A percentile compares a stretch with the other conserved stretches of the same genome.
Conservation (phyloP, 1,140 invertebrate genomes). For the Cherax quadricarinatus region DNA sequence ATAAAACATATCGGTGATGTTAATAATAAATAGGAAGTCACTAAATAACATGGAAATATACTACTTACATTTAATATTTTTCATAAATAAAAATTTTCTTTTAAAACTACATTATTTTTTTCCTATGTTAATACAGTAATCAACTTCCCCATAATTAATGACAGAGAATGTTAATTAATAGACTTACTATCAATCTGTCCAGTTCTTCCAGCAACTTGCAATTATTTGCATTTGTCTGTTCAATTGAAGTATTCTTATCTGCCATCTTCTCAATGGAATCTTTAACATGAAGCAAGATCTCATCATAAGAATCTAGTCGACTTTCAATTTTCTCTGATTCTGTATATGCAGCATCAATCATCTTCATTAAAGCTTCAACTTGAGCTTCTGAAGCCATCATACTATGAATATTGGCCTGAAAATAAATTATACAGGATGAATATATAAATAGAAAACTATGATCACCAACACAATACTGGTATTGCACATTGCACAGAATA, state of each 20-base stretch:
- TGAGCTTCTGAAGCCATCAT: conserved; percentile 89
- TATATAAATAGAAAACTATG: background rate
- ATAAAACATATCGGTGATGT: too few relatives aligned
- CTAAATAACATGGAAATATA: too few relatives aligned
- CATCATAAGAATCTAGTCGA: conserved; percentile 86
- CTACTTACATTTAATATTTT: too few relatives aligned
- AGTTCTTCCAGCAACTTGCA: conserved; percentile 87
- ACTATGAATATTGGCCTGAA: conserved; percentile 89
- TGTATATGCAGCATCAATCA: conserved; percentile 87
- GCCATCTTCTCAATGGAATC: conserved; percentile 93
- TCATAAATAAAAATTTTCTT: too few relatives aligned
- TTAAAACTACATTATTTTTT: too few relatives aligned
- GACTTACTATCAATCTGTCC: conserved; percentile 87
- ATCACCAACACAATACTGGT: too few relatives aligned
- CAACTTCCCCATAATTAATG: background rate
- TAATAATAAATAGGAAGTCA: too few relatives aligned
- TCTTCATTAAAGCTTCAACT: conserved; percentile 89
- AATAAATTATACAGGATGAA: conserved; percentile 17
- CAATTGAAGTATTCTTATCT: conserved; percentile 89
- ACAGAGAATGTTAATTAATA: conserved; percentile 8
- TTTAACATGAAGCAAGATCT: conserved; percentile 87
- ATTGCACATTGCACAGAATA: too few relatives aligned
- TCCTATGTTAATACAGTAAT: too few relatives aligned
- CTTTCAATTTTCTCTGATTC: conserved; percentile 87
- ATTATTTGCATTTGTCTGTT: conserved; percentile 91